phyloP scores from a whole-genome alignment of 2,113 vertebrate genomes.

The Candoia aspera region DNA sequence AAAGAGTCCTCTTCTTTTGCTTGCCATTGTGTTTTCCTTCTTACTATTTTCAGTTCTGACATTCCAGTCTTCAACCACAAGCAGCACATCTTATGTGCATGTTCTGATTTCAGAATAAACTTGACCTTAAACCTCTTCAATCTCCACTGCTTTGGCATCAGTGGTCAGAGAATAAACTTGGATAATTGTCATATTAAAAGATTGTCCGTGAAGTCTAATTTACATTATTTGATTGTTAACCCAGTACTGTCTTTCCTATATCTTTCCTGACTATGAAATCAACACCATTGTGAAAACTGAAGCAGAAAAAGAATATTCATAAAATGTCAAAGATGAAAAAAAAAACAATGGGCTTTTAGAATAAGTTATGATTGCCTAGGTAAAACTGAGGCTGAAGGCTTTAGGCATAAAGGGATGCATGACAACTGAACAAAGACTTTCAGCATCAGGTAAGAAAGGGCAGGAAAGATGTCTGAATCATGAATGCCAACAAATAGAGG shows the following conservation, averaged over 20 bases:
- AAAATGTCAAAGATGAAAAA: background rate
- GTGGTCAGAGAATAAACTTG: background rate
- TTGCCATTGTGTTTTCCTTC: too few species aligned
- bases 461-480: background rate
- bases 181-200: background rate
- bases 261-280: background rate
- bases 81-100: too few species aligned
- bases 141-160: background rate
- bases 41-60: too few species aligned
- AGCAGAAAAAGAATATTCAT: background rate
- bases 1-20: too few species aligned
- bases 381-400: background rate
- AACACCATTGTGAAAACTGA: background rate
- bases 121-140: background rate
- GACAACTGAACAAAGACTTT: background rate
- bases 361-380: background rate
- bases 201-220: background rate
- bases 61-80: too few species aligned
- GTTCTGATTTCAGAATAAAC: background rate
- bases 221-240: background rate
- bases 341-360: background rate
- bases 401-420: background rate
- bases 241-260: background rate
- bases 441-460: background rate
- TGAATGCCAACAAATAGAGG: background rate